phyloP scores from a whole-genome alignment of 2,113 vertebrate species.

The Bos indicus region DNA sequence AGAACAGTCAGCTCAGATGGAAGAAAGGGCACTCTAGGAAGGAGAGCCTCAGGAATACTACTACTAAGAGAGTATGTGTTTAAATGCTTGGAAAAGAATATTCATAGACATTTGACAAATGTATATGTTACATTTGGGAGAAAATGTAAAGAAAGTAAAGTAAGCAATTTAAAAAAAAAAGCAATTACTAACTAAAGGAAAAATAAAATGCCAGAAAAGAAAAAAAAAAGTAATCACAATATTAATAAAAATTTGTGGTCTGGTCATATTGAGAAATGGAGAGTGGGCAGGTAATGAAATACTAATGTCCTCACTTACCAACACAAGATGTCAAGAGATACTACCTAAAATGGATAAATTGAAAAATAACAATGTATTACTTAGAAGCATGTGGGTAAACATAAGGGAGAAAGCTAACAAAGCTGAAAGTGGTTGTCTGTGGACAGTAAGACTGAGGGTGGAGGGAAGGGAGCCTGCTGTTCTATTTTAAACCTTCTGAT shows the following conservation, averaged over 20 bases:
- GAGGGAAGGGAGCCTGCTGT: background rate
- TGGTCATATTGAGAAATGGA: background rate
- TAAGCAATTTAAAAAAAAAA: background rate
- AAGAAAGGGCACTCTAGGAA: background rate
- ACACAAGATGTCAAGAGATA: background rate
- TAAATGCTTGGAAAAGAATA: constrained; percentile 6
- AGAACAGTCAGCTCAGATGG: background rate
- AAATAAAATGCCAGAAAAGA: constrained; percentile 9
- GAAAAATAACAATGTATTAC: background rate
- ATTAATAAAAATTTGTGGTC: constrained; percentile 1
- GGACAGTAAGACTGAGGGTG: background rate
- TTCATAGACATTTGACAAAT: background rate
- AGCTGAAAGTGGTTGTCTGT: background rate
- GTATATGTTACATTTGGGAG: background rate
- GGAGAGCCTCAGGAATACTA: background rate
- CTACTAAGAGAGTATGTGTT: background rate
- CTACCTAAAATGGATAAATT: background rate
- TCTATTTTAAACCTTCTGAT: constrained; percentile 3
- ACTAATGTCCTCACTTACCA: background rate
- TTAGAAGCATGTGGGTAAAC: background rate
- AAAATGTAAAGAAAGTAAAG: background rate
- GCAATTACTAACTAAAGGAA: constrained; percentile 21
- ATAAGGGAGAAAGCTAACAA: background rate
- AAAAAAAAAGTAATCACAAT: background rate
- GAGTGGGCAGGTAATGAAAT: background rate